Conservation (phyloP, 2,113 vertebrate genomes). For the Chionomys nivalis region DNA sequence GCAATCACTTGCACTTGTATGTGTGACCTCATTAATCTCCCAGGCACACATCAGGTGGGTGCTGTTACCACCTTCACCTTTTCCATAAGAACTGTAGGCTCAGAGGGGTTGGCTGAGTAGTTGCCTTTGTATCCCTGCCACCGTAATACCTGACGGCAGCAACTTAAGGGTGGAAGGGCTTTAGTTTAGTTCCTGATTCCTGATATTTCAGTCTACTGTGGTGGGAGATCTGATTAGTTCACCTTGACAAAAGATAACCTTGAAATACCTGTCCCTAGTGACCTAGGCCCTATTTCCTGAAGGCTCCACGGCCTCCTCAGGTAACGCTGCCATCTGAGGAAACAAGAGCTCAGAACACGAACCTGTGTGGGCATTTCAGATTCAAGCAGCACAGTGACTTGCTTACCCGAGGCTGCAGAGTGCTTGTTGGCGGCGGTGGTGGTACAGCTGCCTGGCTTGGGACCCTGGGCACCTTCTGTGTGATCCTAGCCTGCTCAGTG, state of each 20-base stretch:
- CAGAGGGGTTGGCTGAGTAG: no score
- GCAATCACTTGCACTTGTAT: not conserved
- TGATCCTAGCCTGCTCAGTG: not conserved
- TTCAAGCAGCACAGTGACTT: not conserved
- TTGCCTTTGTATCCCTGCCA: not conserved
- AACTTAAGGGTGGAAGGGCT: not conserved
- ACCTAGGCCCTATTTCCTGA: no score
- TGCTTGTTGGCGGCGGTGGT: no score
- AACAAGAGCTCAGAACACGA: not conserved
- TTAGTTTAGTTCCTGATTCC: not conserved
- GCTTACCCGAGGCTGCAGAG: not conserved
- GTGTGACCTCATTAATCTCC: not conserved
- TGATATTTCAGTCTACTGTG: not conserved
- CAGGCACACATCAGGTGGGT: not conserved
- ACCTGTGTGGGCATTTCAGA: not conserved
- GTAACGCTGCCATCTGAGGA: no score
- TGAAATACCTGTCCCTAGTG: not conserved
- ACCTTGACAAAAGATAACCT: not conserved
- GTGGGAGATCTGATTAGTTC: not conserved
- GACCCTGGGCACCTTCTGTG: not conserved
- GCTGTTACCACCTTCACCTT: not conserved
- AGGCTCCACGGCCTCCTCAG: not conserved
- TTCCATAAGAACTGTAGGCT: not conserved
- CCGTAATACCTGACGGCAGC: not conserved
- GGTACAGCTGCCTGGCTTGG: not conserved